Evolutionary conservation across 1,140 invertebrate species (phyloP), one percentile per base, ranked within the genome.

Genomic region (Temnothorax nylanderi): DNA sequence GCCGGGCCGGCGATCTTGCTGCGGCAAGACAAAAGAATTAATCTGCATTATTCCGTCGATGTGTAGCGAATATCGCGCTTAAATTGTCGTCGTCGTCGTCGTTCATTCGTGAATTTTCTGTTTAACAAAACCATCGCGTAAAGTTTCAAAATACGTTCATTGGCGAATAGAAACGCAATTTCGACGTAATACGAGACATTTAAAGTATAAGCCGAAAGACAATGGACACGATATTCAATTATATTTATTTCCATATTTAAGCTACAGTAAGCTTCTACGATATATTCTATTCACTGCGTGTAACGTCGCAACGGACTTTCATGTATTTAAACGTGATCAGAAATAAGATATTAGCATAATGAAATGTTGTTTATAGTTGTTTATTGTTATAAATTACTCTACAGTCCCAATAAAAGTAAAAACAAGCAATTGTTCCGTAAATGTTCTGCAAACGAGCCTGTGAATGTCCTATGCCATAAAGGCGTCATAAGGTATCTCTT

Each of bases 111-210:
- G n/a, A 49, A 60, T 49, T 60, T 49, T 16, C n/a, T 18, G 4
- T 7, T 58, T 3, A 34, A 47, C 18, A 34, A 49, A 60, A 84
- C 2, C 69, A 32, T n/a, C 13, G 11, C 32, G n/a, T 21, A 34
- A 74, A 72, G 58, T 60, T 26, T n/a, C 41, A 26, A 74, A 75
- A 84, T 74, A 60, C 44, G 37, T 26, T 81, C 47, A 84, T 47
- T 62, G 26, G 10, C 13, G 4, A 1, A 4, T 54, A 16, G 32
- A 67, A 74, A 37, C 13, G 21, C 26, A 32, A 13, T 72, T 21
- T 58, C 56, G 7, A 71, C 13, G 2, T 32, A 74, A 49, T 26
- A 44, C 7, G 41, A 34, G 32, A 2, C 16, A 74, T 37, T 82
- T 47, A 21, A n/a, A 72, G n/a, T 41, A 13, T 44, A 72, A 82